Evolutionary conservation across 1,140 invertebrate genomes (phyloP).

Genomic region (Orius insidiosus): DNA sequence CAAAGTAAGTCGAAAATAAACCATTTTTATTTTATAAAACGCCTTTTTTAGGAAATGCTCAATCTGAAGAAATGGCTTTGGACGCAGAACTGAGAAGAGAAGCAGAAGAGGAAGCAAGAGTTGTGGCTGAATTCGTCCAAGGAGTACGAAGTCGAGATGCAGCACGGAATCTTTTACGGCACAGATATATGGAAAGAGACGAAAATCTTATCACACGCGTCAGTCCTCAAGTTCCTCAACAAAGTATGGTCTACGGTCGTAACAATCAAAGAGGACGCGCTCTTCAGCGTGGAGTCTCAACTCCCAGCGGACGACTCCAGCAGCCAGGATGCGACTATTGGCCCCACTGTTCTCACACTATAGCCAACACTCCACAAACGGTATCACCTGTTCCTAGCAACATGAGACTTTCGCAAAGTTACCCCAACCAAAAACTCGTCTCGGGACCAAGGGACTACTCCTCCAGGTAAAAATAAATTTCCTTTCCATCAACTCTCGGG

Average conservation of each 20-base stretch:
- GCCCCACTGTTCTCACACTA: conserved; percentile 35
- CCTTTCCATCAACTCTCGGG: no score
- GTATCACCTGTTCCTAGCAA: conserved; percentile 14
- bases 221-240: conserved; percentile 21
- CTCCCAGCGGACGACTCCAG: conserved; percentile 23
- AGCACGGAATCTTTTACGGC: conserved; percentile 29
- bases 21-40: background rate
- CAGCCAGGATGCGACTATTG: conserved; percentile 36
- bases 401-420: conserved; percentile 37
- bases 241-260: conserved; percentile 8
- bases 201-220: conserved; percentile 17
- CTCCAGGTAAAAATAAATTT: background rate
- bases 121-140: conserved; percentile 36
- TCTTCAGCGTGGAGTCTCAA: conserved; percentile 10
- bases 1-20: conserved; percentile 4
- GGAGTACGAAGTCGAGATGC: conserved; percentile 32
- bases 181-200: conserved; percentile 28
- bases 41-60: conserved; percentile 25
- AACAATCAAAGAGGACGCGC: conserved; percentile 3
- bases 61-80: conserved; percentile 26
- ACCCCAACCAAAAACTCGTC: conserved; percentile 25
- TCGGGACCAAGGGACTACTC: conserved; percentile 4
- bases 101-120: conserved; percentile 26
- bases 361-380: conserved; percentile 19
- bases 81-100: conserved; percentile 32